Evolutionary conservation across 2,888 invertebrate genomes (phyloP).

Genomic region (Drosophila rellima): DNA sequence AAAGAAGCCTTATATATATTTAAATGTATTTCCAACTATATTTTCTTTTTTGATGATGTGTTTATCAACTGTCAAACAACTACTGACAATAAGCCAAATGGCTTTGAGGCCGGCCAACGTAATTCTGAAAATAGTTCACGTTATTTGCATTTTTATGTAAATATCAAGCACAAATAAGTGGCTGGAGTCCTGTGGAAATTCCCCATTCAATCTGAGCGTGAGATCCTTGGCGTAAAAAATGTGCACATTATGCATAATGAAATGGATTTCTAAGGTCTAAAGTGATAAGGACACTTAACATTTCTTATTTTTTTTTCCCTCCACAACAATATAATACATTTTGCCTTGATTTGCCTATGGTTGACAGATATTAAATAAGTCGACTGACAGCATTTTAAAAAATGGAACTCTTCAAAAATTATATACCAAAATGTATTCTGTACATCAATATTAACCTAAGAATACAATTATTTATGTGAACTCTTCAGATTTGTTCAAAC

Average conservation of each 20-base stretch:
- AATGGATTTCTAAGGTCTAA: slow-evolving; percentile 57
- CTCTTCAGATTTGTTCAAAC: background rate
- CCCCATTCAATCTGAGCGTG: slow-evolving; percentile 5
- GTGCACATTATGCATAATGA: slow-evolving; percentile 71
- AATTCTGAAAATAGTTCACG: slow-evolving; percentile 42
- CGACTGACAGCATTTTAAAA: slow-evolving; percentile 13
- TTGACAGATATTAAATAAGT: slow-evolving; percentile 29
- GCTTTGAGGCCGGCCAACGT: slow-evolving; percentile 40
- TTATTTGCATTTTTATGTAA: slow-evolving; percentile 63
- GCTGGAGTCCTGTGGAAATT: slow-evolving; percentile 10
- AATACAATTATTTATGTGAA: slow-evolving; percentile 1
- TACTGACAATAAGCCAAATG: slow-evolving; percentile 64
- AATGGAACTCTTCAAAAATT: slow-evolving; percentile 28
- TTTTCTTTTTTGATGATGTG: slow-evolving; percentile 57
- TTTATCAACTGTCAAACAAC: slow-evolving; percentile 63
- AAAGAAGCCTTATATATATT: slow-evolving; percentile 8
- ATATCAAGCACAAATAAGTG: slow-evolving; percentile 49
- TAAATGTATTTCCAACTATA: slow-evolving; percentile 11
- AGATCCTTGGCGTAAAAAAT: slow-evolving; percentile 37
- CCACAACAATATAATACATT: slow-evolving; percentile 18
- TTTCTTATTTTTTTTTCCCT: slow-evolving; percentile 32
- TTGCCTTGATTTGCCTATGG: slow-evolving; percentile 27
- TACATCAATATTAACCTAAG: slow-evolving; percentile 6
- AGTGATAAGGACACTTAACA: slow-evolving; percentile 54
- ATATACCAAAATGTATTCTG: slow-evolving; percentile 7